phyloP scores from a whole-genome alignment of 2,113 vertebrate species.

The Lycocorax pyrrhopterus region DNA sequence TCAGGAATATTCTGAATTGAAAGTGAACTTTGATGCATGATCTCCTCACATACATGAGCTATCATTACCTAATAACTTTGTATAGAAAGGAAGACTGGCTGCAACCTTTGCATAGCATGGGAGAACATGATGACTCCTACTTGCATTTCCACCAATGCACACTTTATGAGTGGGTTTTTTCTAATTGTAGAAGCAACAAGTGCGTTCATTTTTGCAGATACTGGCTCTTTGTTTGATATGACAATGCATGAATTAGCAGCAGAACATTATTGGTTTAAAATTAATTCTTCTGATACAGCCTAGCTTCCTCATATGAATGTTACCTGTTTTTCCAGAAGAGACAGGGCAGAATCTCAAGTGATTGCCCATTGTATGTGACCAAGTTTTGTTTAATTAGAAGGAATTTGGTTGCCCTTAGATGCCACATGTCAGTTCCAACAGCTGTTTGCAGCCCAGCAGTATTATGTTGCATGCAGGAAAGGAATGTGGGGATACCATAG shows the following conservation, averaged over 20 bases:
- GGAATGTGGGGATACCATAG: not conserved
- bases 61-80: not conserved
- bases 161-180: not conserved
- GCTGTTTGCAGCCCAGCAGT: constrained; percentile 27
- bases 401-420: not conserved
- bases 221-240: not conserved
- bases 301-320: not conserved
- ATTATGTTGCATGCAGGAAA: not conserved
- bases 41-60: not conserved
- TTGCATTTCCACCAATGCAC: not conserved
- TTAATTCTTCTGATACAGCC: not conserved
- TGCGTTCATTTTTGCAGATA: not conserved
- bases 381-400: not conserved
- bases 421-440: not conserved
- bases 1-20: not conserved
- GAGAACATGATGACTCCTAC: not conserved
- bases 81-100: not conserved
- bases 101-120: not conserved
- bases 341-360: not conserved
- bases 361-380: not conserved
- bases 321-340: not conserved
- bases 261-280: not conserved
- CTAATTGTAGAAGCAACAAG: not conserved
- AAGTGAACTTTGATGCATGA: not conserved
- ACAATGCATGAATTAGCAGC: not conserved